Conservation (phyloP, 2,113 vertebrate species). For the Vidua chalybeata region DNA sequence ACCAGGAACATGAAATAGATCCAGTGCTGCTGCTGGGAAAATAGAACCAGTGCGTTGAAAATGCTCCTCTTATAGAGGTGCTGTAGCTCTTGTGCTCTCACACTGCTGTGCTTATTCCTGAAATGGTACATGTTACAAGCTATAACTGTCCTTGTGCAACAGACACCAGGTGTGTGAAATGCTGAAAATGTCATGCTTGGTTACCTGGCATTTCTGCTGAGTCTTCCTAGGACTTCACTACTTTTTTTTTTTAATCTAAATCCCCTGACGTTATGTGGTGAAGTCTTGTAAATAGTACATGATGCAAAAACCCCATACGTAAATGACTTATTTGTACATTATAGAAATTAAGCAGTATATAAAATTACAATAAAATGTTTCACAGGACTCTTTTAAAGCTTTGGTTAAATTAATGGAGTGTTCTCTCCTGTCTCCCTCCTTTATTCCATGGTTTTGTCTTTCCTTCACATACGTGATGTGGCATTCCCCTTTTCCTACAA, state of each 20-base stretch:
- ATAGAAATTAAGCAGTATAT: slow-evolving; percentile 54
- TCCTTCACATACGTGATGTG: rapidly evolving
- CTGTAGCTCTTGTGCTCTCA: background rate
- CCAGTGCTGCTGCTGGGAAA: background rate
- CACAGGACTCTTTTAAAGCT: background rate
- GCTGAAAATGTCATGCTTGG: background rate
- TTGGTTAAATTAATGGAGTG: background rate
- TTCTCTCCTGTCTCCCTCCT: background rate
- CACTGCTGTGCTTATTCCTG: background rate
- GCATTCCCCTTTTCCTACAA: background rate
- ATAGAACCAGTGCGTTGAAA: background rate
- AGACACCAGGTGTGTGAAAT: background rate
- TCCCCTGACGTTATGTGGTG: slow-evolving; percentile 11
- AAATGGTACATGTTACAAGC: background rate
- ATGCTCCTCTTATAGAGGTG: slow-evolving; percentile 66
- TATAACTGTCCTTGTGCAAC: background rate
- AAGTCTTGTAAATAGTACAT: slow-evolving; percentile 74
- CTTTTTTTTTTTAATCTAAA: background rate
- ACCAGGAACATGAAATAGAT: background rate
- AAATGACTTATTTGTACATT: slow-evolving; percentile 68
- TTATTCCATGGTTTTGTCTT: background rate
- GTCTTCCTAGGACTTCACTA: slow-evolving; percentile 18
- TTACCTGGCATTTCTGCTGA: background rate
- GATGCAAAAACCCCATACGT: background rate
- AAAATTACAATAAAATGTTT: slow-evolving; percentile 73